Conservation (phyloP, 2,113 vertebrate species). For the Aythya baeri region DNA sequence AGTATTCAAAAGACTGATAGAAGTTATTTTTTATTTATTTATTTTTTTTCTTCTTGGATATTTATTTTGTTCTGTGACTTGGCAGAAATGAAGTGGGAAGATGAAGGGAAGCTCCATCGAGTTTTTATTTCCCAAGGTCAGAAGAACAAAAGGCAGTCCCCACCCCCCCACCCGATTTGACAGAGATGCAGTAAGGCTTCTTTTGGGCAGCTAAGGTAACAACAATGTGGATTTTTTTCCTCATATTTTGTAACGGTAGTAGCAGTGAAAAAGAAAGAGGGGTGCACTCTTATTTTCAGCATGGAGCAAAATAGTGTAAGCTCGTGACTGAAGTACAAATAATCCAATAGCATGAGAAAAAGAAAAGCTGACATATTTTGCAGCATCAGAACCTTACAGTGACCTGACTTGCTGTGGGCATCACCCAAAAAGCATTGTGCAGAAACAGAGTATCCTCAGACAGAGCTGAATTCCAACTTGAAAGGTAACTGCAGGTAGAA, state of each 20-base stretch:
- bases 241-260: not conserved
- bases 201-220: not conserved
- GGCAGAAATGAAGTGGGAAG: constrained; percentile 4
- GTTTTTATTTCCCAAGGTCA: constrained; percentile 29
- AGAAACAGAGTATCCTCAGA: not conserved
- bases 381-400: not conserved
- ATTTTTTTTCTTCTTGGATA: not conserved
- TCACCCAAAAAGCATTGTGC: not conserved
- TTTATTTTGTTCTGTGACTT: constrained; percentile 54
- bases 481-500: not conserved
- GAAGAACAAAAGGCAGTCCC: not conserved
- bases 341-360: not conserved
- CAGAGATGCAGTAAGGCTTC: not conserved
- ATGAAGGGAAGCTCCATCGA: constrained; percentile 10
- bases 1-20: constrained; percentile 23
- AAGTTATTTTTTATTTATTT: not conserved
- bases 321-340: not conserved
- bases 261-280: not conserved
- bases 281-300: not conserved
- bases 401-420: not conserved
- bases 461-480: not conserved
- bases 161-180: not conserved
- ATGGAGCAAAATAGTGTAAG: not conserved
- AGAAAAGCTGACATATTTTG: not conserved
- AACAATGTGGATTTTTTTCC: not conserved